phyloP scores from a whole-genome alignment of 2,888 invertebrate genomes.

The Keiferia lycopersicella region DNA sequence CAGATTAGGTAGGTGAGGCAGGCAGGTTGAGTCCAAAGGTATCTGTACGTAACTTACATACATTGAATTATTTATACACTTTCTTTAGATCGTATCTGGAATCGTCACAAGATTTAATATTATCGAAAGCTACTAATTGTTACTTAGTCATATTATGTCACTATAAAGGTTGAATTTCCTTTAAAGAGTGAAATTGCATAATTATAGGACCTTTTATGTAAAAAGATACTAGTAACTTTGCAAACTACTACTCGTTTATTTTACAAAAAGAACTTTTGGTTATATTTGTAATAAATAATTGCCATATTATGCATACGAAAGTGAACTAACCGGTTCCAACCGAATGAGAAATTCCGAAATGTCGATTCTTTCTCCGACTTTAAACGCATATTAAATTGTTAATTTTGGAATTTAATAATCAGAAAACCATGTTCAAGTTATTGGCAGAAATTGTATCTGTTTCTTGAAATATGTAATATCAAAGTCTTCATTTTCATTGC shows the following conservation, averaged over 20 bases:
- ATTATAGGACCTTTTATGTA: not conserved
- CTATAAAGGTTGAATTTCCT: too few species aligned
- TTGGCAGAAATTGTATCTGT: not conserved
- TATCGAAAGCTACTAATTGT: too few species aligned
- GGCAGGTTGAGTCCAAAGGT: too few species aligned
- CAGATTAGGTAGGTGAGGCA: too few species aligned
- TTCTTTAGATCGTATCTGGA: too few species aligned
- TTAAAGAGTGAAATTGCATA: too few species aligned
- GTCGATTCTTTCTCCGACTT: constrained; percentile 12
- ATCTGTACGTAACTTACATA: too few species aligned
- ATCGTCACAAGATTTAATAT: too few species aligned
- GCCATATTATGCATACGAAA: not conserved
- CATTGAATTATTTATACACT: too few species aligned
- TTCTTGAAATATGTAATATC: too few species aligned
- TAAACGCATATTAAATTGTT: not conserved
- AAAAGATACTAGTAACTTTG: not conserved
- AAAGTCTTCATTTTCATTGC: too few species aligned
- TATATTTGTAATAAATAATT: not conserved
- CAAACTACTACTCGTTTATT: not conserved
- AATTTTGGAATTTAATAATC: not conserved
- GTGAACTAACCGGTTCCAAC: constrained; percentile 15
- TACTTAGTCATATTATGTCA: too few species aligned
- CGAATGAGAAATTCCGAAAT: not conserved
- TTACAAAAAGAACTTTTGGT: not conserved
- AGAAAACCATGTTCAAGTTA: not conserved